Evolutionary conservation across 2,888 invertebrate genomes (phyloP).

Genomic region (Ommatoiulus sabulosus): DNA sequence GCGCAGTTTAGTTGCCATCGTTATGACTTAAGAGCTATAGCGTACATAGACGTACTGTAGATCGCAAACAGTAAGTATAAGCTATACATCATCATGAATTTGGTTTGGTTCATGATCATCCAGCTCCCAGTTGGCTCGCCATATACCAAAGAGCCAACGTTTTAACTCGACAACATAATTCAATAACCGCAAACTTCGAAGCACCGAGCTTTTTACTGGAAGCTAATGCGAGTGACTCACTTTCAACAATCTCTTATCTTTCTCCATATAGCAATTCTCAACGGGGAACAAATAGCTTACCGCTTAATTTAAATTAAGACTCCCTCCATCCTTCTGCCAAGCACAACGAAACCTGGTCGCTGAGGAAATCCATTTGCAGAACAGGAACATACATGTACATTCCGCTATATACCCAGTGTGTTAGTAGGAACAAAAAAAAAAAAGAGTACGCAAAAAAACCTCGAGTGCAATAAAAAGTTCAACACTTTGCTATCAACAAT

Average conservation of each 20-base stretch:
- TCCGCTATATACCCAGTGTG: background rate
- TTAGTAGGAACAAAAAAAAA: background rate
- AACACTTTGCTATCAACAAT: conserved; percentile 45
- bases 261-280: conserved; percentile 49
- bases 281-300: conserved; percentile 53
- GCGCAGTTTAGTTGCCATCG: no score
- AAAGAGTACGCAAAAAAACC: background rate
- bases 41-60: background rate
- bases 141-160: conserved; percentile 50
- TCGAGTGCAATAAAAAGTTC: conserved; percentile 32
- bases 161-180: conserved; percentile 53
- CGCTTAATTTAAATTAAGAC: conserved; percentile 51
- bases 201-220: conserved; percentile 24
- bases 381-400: background rate
- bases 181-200: conserved; percentile 45
- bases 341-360: background rate
- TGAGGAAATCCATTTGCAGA: background rate
- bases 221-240: conserved; percentile 47
- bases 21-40: background rate
- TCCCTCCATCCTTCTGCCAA: background rate
- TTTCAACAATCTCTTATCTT: conserved; percentile 51
- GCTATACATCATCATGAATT: background rate
- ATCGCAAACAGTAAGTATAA: background rate
- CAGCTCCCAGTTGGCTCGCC: background rate
- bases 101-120: background rate